Base-by-base conservation (phyloP, 2,113 vertebrate species). In the Rhinopomastus cyanomelas region DNA sequence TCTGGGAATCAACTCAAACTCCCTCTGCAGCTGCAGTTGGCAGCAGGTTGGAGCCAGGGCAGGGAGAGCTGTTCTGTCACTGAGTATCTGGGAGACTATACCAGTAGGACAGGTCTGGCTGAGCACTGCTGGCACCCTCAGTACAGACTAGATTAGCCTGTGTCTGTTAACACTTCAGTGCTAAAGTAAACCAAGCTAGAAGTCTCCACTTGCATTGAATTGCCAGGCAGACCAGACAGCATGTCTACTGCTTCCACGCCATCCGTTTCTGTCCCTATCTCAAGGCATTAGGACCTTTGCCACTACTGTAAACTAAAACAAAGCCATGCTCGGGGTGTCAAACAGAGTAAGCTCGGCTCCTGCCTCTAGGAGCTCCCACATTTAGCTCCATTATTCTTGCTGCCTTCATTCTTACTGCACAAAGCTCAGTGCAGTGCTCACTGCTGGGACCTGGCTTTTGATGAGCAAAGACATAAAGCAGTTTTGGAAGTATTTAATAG, bases 261-360 rank as follows among this genome's bases (percentile, higher is more conserved):
- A 18, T 79, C 68, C 88, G 55, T 11, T 87, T 71, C 62, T 52
- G 65, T 42, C 86, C 59, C 2, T 66, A 27, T 52, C 62, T 90
- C 39, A 44, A 79, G 62, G n/a, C 90, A 13, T 85, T 42, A 92
- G 69, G 64, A 51, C 5, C 30, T 61, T 46, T 52, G 49, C 29
- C 16, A 4, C 64, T 95, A 86, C 80, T 56, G 60, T 78, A 82
- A 85, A 74, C 72, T 60, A 48, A 73, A 86, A 61, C 44, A 56
- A 73, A 87, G 55, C 77, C 29, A 7, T 81, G 65, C 80, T 89
- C 81, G 91, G 81, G 75, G 71, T 55, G 44, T 67, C 92, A 90
- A 95, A 80, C 51, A 60, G 26, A 36, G 55, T 61, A 29, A 53
- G 79, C 17, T 76, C 84, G 20, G 51, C 59, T 88, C 36, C 66